Evolutionary conservation across 2,888 invertebrate genomes (phyloP), one percentile per base, ranked within the genome.

Genomic region (Serripes groenlandicus): DNA sequence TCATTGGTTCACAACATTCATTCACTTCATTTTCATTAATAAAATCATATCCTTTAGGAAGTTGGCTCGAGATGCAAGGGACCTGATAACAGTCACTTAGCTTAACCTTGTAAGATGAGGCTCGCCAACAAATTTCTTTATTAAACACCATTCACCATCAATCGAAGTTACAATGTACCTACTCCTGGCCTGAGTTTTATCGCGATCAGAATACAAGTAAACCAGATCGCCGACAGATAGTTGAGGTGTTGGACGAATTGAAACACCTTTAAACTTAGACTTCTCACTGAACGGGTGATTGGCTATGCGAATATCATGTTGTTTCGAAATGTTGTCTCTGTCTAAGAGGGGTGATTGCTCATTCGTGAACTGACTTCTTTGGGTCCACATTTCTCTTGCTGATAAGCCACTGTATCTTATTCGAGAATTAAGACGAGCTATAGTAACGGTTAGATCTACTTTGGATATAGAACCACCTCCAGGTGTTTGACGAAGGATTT

Each of bases 311-410:
- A 30, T 28, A 18, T 64, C n/a, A n/a, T 75, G 66, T 66, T 75
- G 66, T 23, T 66, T 52, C 26, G 56, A 7, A 21, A 75, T 56
- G 21, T 49, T 54, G 54, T 75, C 66, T 21, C 56, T 42, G 35
- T 75, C 75, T 2, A 56, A 21, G 15, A 75, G 7, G 1, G 75
- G 75, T 37, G 68, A 21, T 54, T 68, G 75, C 15, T 68, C 75
- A 72, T 84, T 75, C 4, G 89, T 80, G 58, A 84, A 88, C 70
- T 90, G 88, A 69, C 81, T 75, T n/a, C 88, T 60, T 34, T 89
- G 89, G 15, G 81, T 81, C 83, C 81, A 81, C 73, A 86, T 58
- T 72, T 89, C 90, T 7, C 85, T 54, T 26, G 88, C 64, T 15
- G 88, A 89, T 3, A 90, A 71, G 23, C 88, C 85, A 15, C 54